Percentiles rank a stretch among this genome's conserved stretches.
Evolutionary conservation across 2,113 vertebrate species (phyloP).

Genomic region (Psammodynastes pulverulentus): DNA sequence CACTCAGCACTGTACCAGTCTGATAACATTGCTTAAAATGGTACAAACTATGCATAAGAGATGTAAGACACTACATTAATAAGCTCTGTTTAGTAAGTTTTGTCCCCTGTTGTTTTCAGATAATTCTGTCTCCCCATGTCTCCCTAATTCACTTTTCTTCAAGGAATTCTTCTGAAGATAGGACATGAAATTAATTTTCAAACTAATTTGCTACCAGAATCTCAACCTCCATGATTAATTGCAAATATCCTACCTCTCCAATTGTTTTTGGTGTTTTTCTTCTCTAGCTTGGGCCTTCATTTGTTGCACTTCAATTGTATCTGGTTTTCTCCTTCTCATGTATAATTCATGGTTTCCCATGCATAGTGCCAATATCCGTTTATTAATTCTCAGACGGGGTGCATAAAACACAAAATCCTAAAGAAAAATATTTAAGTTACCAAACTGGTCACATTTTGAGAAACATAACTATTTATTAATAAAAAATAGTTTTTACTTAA

Average conservation of each 20-base stretch:
- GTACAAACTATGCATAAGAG: background rate
- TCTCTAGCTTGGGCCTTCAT: constrained; percentile 98
- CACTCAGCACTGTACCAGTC: background rate
- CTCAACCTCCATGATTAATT: constrained; percentile 13
- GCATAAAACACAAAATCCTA: constrained; percentile 99
- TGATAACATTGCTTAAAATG: background rate
- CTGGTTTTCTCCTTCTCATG: constrained; percentile 96
- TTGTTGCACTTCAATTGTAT: constrained; percentile 98
- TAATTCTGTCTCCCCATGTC: background rate
- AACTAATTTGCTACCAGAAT: constrained; percentile 20
- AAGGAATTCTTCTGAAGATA: background rate
- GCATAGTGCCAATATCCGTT: constrained; percentile 92
- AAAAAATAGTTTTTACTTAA: background rate
- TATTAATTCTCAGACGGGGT: constrained; percentile 95
- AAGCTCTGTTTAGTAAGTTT: background rate
- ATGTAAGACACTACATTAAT: background rate
- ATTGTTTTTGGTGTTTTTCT: constrained; percentile 97
- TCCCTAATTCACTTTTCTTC: background rate
- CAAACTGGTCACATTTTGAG: constrained; percentile 2
- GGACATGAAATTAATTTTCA: background rate
- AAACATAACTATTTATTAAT: background rate
- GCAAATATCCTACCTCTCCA: constrained; percentile 82
- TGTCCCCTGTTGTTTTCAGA: background rate
- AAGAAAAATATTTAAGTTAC: constrained; percentile 45
- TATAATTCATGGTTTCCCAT: constrained; percentile 99